These are phyloP conservation scores for Podilymbus podiceps DNA, from an alignment of 2,113 vertebrate genomes.

Conservation along the genomic window DNA sequence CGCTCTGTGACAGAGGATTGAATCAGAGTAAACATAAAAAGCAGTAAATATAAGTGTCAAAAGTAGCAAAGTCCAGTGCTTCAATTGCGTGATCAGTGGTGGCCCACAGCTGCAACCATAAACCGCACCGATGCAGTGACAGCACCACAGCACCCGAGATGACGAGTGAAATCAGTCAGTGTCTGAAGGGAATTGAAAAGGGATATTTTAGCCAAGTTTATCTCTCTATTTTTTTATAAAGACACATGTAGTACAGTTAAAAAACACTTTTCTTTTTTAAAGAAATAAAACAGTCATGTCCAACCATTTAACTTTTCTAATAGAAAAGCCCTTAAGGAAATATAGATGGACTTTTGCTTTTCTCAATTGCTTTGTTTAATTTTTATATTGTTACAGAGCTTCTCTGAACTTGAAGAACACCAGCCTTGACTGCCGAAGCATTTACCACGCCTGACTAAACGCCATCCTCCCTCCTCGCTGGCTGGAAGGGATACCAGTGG, in stretches of 20 bases:
- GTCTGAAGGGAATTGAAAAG: background rate
- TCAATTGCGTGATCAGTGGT: too few relatives aligned
- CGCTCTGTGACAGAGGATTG: background rate
- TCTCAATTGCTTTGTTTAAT: background rate
- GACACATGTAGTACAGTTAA: background rate
- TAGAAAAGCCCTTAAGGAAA: background rate
- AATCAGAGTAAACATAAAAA: background rate
- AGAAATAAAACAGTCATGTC: background rate
- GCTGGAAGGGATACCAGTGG: background rate
- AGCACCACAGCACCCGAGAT: background rate
- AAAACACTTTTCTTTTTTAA: background rate
- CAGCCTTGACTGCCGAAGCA: background rate
- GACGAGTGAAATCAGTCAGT: background rate
- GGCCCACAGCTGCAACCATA: background rate
- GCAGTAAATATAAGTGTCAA: background rate
- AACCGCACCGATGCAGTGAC: background rate
- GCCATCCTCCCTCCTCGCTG: accelerated
- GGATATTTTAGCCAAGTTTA: background rate
- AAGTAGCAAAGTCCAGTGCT: background rate
- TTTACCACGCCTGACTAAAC: background rate
- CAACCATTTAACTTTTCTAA: background rate
- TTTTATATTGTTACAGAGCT: background rate
- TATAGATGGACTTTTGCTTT: background rate
- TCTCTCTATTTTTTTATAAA: background rate
- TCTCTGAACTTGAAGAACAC: background rate